Evolutionary conservation across 2,888 invertebrate species (phyloP), one percentile per base, ranked within the genome.

Genomic region (Aelia acuminata): DNA sequence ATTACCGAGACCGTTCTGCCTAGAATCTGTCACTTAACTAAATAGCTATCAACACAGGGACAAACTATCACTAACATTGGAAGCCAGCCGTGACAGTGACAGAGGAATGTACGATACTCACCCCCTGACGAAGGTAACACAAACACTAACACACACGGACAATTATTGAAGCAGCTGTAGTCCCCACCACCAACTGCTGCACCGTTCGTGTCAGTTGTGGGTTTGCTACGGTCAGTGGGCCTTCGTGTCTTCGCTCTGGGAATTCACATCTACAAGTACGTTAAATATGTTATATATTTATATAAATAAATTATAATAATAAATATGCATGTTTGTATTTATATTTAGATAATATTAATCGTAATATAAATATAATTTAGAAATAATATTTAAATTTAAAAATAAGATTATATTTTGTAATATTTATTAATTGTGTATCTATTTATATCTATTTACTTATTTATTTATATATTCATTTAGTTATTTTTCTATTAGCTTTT

Each of bases 181-280:
- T 20, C 80, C 80, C 80, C 80, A 43, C 80, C 43, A 80, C 80
- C 80, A 80, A 80, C 80, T 80, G 80, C 43, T 43, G 11, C 22
- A 0, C 80, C 39, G 20, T 80, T n/a, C 35, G 80, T 80, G 80
- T 80, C 80, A 80, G 80, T 80, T 80, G 80, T 80, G 80, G 22
- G 80, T 47, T 80, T n/a, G 80, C 80, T 15, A 47, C 80, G 39
- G 80, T 80, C 80, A 47, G n/a, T 80, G 39, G 1, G 3, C 4
- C 43, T 47, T 43, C 80, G 3, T 22, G 39, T 47, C n/a, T 8
- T 1, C 4, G 13, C 80, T 80, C 80, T n/a, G 43, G 80, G 80
- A 80, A 80, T 80, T 80, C 80, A 43, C 43, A 43, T 43, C 80
- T 80, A 80, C 43, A 80, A 47, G 80, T 80, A 80, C 80, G 43